These are phyloP conservation scores for Coremacera marginata DNA, from an alignment of 2,888 invertebrate genomes.

Conservation along the genomic window DNA sequence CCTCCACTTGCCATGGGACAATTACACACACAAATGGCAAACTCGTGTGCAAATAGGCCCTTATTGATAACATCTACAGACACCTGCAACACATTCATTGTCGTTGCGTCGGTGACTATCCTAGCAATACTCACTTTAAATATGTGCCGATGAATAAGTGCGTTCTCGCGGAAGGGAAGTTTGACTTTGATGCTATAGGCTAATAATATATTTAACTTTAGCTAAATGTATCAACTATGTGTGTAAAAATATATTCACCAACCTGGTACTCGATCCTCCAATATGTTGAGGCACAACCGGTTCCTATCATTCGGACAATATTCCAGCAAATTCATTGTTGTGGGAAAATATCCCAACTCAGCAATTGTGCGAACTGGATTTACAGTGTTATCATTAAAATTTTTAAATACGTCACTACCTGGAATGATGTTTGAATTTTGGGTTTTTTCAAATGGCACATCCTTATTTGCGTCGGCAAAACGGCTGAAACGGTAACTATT, in stretches of 20 bases:
- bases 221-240: background rate
- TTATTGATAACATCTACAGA: conserved; percentile 58
- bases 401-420: background rate
- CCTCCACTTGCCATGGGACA: conserved; percentile 52
- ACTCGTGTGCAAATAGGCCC: conserved; percentile 51
- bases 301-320: conserved; percentile 53
- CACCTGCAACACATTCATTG: conserved; percentile 59
- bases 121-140: conserved; percentile 55
- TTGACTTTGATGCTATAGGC: conserved; percentile 59
- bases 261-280: conserved; percentile 60
- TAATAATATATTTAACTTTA: conserved; percentile 33
- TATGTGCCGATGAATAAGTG: conserved; percentile 46
- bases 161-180: conserved; percentile 61
- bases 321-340: conserved; percentile 51
- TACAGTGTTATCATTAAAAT: background rate
- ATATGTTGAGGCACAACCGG: conserved; percentile 58
- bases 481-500: background rate
- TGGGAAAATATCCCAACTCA: conserved; percentile 51
- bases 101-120: conserved; percentile 61
- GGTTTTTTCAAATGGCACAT: background rate
- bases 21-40: conserved; percentile 53
- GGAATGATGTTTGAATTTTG: background rate
- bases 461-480: background rate
- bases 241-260: background rate
- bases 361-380: conserved; percentile 46